Conservation (phyloP, 2,888 invertebrate genomes). For the Acleris laterana region DNA sequence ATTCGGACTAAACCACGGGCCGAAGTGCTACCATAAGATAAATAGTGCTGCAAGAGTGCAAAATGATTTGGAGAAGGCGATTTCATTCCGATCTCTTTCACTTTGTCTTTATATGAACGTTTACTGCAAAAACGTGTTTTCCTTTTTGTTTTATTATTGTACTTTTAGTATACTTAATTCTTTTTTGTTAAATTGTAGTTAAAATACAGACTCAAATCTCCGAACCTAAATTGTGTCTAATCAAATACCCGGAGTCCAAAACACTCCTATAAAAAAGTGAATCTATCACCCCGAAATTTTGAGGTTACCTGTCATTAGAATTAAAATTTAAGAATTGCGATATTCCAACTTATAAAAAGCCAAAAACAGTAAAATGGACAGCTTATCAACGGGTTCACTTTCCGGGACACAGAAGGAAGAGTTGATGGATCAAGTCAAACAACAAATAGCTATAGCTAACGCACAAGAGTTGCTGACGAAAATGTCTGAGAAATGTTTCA, state of each 20-base stretch:
- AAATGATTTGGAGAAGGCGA: too few relatives aligned
- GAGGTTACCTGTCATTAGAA: slow-evolving; percentile 57
- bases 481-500: slow-evolving; percentile 99
- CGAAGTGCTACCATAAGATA: too few relatives aligned
- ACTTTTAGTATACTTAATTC: too few relatives aligned
- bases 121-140: too few relatives aligned
- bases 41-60: too few relatives aligned
- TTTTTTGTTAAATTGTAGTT: too few relatives aligned
- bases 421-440: slow-evolving; percentile 96
- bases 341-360: slow-evolving; percentile 17
- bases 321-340: slow-evolving; percentile 37
- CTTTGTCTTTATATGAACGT: too few relatives aligned
- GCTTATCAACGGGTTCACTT: slow-evolving; percentile 82
- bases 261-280: neutral
- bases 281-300: slow-evolving; percentile 43
- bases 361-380: slow-evolving; percentile 79
- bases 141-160: too few relatives aligned
- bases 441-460: slow-evolving; percentile 96
- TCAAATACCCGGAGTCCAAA: neutral
- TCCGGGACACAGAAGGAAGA: slow-evolving; percentile 91
- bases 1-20: too few relatives aligned
- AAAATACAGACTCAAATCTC: too few relatives aligned
- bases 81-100: too few relatives aligned
- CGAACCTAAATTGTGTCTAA: too few relatives aligned
- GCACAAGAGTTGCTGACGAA: slow-evolving; percentile 97